These are phyloP conservation scores for Spizaetus ornatus DNA, from an alignment of 2,113 vertebrate genomes.

Conservation along the genomic window DNA sequence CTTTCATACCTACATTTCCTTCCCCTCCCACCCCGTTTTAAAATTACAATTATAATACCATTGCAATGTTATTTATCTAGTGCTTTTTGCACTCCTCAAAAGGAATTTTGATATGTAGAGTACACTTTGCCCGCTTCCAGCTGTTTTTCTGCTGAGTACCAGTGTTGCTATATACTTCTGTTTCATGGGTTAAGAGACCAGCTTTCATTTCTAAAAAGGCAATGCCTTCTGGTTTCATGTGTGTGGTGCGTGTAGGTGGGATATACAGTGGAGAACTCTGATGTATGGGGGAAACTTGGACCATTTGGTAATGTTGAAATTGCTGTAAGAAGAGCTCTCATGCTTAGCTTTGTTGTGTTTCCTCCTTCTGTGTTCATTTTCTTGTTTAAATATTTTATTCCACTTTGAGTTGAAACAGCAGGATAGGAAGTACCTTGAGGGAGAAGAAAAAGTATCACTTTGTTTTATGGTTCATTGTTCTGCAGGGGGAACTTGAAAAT, in stretches of 20 bases:
- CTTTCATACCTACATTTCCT: background rate
- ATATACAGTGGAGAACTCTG: background rate
- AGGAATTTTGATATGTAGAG: background rate
- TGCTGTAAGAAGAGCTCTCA: background rate
- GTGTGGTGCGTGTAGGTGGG: background rate
- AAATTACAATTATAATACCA: background rate
- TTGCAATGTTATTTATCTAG: background rate
- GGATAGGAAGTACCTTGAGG: constrained; percentile 5
- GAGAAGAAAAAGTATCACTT: constrained; percentile 15
- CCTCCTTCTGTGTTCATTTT: background rate
- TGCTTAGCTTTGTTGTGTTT: background rate
- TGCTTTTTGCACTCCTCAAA: background rate
- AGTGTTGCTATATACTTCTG: background rate
- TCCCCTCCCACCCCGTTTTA: background rate
- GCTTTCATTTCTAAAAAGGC: background rate
- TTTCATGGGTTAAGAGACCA: background rate
- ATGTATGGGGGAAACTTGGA: background rate
- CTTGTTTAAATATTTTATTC: constrained; percentile 43
- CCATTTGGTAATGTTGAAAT: background rate
- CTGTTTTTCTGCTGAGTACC: background rate
- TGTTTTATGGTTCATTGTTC: constrained; percentile 20
- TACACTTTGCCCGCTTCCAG: background rate
- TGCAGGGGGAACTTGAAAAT: background rate
- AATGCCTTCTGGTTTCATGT: background rate
- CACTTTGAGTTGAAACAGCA: background rate